Evolutionary conservation across 2,888 invertebrate genomes (phyloP), one percentile per base, ranked within the genome.

Genomic region (Platycheirus rosarum): DNA sequence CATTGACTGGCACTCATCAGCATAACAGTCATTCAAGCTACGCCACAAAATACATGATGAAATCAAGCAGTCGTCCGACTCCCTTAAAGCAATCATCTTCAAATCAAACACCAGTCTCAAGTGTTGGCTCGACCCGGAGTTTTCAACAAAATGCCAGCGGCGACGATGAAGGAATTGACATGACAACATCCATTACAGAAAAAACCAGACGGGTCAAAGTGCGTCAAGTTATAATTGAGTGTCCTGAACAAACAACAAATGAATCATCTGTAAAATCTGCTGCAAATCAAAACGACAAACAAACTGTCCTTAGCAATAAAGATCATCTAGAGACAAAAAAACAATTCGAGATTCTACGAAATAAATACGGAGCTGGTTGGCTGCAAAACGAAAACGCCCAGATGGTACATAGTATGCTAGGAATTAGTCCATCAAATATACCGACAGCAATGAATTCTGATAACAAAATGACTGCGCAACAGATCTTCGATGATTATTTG

Each of bases 361-460:
- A 92, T 78, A 91, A 92, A 85, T 93, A 92, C 86, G 94, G 94
- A 9, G 92, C 92, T 84, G 91, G 92, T 60, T 94, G 94, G 94
- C 86, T 94, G 29, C 92, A 92, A 71, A 91, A 91, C 55, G 90
- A 92, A 55, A 92, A 91, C 62, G 92, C 92, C 0, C 91, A 92
- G 32, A 87, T 89, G 48, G 91, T 93, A 49, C 92, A 93, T 86
- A 92, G 91, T 86, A 92, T 92, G 29, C 89, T 93, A 86, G 93
- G 93, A 13, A 87, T 93, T 13, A 66, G 77, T 14, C 60, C 77
- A 2, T 48, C 51, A 84, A 84, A 62, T 63, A 66, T 18, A 16
- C 79, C 42, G 14, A 40, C 16, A 78, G 20, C 16, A 26, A 66
- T 42, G 5, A 51, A 18, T 51, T 18, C 65, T 6, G 77, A 71